Percentiles rank a stretch among this genome's conserved stretches.
Evolutionary conservation across 2,888 invertebrate species (phyloP).

Genomic region (Ommatoiulus sabulosus): DNA sequence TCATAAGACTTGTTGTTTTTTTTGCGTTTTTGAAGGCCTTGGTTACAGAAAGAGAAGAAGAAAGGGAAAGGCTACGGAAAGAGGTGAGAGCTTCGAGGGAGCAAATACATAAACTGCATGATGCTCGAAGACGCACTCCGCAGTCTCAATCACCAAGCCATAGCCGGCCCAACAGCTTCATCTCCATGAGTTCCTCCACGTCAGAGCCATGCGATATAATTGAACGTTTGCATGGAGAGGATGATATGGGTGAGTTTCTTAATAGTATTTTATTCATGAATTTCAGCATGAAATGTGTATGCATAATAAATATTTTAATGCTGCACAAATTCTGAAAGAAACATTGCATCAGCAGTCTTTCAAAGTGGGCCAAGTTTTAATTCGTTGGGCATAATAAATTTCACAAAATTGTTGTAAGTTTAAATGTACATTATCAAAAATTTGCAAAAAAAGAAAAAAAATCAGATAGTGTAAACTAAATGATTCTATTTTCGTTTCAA

Average conservation of each 20-base stretch:
- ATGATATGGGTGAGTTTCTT: slow-evolving; percentile 52
- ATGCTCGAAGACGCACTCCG: slow-evolving; percentile 61
- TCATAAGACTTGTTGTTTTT: background rate
- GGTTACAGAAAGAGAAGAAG: slow-evolving; percentile 80
- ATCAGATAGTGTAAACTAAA: too few relatives aligned
- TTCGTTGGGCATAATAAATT: too few relatives aligned
- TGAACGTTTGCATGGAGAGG: slow-evolving; percentile 56
- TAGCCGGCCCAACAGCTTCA: slow-evolving; percentile 65
- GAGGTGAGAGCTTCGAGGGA: slow-evolving; percentile 80
- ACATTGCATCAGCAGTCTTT: too few relatives aligned
- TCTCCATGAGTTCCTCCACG: slow-evolving; percentile 63
- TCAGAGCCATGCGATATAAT: slow-evolving; percentile 59
- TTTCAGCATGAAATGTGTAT: too few relatives aligned
- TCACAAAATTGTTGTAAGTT: too few relatives aligned
- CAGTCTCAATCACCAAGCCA: slow-evolving; percentile 61
- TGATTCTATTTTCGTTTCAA: too few relatives aligned
- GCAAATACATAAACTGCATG: slow-evolving; percentile 67
- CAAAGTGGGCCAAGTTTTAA: too few relatives aligned
- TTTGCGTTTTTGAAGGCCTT: slow-evolving; percentile 70
- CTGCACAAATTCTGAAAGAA: background rate
- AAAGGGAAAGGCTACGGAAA: slow-evolving; percentile 78
- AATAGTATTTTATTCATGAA: too few relatives aligned
- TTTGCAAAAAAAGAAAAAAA: too few relatives aligned
- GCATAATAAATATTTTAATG: too few relatives aligned
- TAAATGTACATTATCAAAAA: too few relatives aligned